Conservation (phyloP, 2,113 vertebrate genomes). For the Hippocampus guttulatus region DNA sequence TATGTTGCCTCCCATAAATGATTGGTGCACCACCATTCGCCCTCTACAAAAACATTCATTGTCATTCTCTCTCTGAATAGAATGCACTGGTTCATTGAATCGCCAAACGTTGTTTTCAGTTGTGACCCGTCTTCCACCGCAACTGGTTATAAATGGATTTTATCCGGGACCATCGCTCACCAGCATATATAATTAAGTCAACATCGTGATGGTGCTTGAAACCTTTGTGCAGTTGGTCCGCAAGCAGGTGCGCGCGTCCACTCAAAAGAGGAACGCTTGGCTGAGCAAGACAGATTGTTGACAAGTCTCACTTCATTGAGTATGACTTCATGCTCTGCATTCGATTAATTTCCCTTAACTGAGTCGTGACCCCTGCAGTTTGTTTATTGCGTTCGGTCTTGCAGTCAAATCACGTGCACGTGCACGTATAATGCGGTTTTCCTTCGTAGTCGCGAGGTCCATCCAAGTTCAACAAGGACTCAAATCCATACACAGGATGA, state of each 20-base stretch:
- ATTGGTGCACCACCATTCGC: no score
- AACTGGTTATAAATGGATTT: neutral
- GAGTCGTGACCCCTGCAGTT: conserved; percentile 4
- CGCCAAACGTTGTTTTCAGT: neutral
- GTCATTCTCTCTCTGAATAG: neutral
- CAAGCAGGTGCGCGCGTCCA: neutral
- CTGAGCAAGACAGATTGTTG: conserved; percentile 7
- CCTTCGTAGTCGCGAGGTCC: neutral
- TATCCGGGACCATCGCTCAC: neutral
- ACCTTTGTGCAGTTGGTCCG: neutral
- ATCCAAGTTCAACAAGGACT: conserved; percentile 17
- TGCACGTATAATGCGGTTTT: neutral
- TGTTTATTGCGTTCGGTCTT: conserved; percentile 8
- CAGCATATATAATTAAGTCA: neutral
- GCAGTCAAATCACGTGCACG: neutral
- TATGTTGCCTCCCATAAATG: no score
- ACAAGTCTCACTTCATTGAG: conserved; percentile 6
- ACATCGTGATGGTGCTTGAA: neutral
- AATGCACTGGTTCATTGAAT: neutral
- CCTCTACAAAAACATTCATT: no score
- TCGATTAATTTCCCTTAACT: conserved; percentile 19
- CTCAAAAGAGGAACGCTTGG: neutral
- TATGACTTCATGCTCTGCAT: conserved; percentile 8
- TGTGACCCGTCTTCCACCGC: neutral
- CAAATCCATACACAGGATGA: neutral